Percentiles rank a stretch among this genome's conserved stretches.
These are phyloP conservation scores for Myopa testacea DNA, from an alignment of 2,888 invertebrate species.

Conservation along the genomic window DNA sequence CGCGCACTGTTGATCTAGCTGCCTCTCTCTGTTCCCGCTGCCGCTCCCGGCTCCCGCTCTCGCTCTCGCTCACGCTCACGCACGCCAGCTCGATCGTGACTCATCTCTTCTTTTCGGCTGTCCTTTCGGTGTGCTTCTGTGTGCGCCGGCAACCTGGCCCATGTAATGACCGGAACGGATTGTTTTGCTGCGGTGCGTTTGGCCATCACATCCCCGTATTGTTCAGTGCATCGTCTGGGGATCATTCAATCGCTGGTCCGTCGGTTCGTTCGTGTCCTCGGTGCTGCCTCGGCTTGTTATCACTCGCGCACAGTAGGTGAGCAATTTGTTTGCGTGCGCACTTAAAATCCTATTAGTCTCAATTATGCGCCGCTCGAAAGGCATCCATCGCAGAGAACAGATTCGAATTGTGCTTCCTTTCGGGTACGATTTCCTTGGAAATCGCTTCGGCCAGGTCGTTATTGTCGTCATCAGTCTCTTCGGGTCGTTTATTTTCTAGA, in stretches of 20 bases:
- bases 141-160: slow-evolving; percentile 47
- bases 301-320: slow-evolving; percentile 60
- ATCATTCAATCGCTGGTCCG: slow-evolving; percentile 20
- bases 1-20: slow-evolving; percentile 15
- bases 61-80: slow-evolving; percentile 14
- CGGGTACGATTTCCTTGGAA: slow-evolving; percentile 21
- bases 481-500: slow-evolving; percentile 15
- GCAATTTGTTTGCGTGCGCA: slow-evolving; percentile 56
- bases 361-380: slow-evolving; percentile 63
- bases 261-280: slow-evolving; percentile 3
- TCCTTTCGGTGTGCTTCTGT: slow-evolving; percentile 8
- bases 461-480: neutral
- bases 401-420: slow-evolving; percentile 18
- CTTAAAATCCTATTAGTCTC: slow-evolving; percentile 67
- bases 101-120: slow-evolving; percentile 16
- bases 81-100: slow-evolving; percentile 1
- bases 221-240: neutral
- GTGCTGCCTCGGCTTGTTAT: slow-evolving; percentile 45
- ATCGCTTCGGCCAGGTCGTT: slow-evolving; percentile 9
- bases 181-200: slow-evolving; percentile 39
- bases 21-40: neutral
- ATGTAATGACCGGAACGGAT: slow-evolving; percentile 64
- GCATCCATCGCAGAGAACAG: too few species aligned
- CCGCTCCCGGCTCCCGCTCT: neutral
- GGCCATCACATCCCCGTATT: slow-evolving; percentile 6